These are phyloP conservation scores for Eurosta solidaginis DNA, from an alignment of 1,140 invertebrate species.

Conservation along the genomic window DNA sequence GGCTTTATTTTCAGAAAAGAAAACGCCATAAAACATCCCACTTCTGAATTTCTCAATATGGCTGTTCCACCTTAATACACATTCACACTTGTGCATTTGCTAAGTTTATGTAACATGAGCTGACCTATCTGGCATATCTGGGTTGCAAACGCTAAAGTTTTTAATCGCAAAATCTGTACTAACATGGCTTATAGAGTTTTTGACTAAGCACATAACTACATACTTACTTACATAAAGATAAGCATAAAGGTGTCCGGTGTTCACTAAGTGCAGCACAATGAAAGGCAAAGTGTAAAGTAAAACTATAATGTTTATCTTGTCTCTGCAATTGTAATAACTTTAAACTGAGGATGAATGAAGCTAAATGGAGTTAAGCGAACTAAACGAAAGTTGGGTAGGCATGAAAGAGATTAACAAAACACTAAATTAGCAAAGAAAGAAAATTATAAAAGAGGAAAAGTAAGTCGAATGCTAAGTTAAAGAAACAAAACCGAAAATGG, in stretches of 20 bases:
- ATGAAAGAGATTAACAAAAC: background rate
- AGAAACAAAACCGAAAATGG: too few relatives aligned
- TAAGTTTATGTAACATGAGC: background rate
- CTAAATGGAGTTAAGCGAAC: background rate
- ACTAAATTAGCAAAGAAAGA: background rate
- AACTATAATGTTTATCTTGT: background rate
- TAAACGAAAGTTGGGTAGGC: background rate
- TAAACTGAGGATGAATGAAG: background rate
- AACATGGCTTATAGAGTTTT: background rate
- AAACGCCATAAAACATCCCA: too few relatives aligned
- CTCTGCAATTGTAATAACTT: slow-evolving; percentile 2
- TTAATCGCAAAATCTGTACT: background rate
- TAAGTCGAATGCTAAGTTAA: too few relatives aligned
- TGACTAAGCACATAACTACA: too few relatives aligned
- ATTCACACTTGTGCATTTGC: background rate
- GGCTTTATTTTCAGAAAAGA: too few relatives aligned
- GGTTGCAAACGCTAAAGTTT: background rate
- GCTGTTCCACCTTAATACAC: too few relatives aligned
- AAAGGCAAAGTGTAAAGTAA: background rate
- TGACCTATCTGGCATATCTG: background rate
- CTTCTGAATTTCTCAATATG: too few relatives aligned
- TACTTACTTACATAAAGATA: too few relatives aligned
- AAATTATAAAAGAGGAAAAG: too few relatives aligned
- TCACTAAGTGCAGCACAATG: background rate
- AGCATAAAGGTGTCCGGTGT: background rate